Base-by-base conservation (phyloP, 1,140 invertebrate genomes). In the Trichomalopsis sarcophagae region DNA sequence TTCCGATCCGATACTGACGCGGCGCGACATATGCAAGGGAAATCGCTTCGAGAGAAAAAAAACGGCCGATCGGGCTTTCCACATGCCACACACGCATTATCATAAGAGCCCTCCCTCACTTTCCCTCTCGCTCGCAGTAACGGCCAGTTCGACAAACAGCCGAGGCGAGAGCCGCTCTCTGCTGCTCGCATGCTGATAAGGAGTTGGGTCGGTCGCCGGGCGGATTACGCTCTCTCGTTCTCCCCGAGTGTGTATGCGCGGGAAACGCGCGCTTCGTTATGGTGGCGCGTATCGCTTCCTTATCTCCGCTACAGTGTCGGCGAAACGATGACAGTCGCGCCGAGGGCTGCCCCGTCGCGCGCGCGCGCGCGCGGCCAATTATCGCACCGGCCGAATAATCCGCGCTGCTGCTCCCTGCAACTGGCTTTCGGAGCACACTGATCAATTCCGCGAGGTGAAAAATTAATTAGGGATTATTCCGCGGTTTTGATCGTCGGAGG, bases 171-270 rank as follows among this genome's bases (percentile, higher is more conserved):
- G 30, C 66, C 44, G 9, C 5, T 11, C 68, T 10, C 77, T 85
- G 77, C 77, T 85, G 77, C 69, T 76, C 62, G 79, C 44, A 68
- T 17, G 73, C 73, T 71, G 84, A 85, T 85, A 85, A 85, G 79
- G 78, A 84, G 78, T 66, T 47, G 33, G 71, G 79, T 55, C 68
- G 13, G 68, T 2, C 23, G 21, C 17, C 21, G 55, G 50, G 55
- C 74, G 74, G 40, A 76, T 76, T 76, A 44, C 74, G 55, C n/a
- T 62, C 55, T 55, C 50, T 62, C 55, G 40, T 44, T 55, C 50
- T 55, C 50, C 21, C 55, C 17, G 14, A 36, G 33, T 36, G 33
- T 0, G 33, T 36, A 36, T 36, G 4, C n/a, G 14, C n/a, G 55
- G 2, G 27, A 36, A 66, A 27, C 82, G 17, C 14, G 17, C 44